phyloP scores from a whole-genome alignment of 1,140 invertebrate species.

The Neodiprion virginianus region DNA sequence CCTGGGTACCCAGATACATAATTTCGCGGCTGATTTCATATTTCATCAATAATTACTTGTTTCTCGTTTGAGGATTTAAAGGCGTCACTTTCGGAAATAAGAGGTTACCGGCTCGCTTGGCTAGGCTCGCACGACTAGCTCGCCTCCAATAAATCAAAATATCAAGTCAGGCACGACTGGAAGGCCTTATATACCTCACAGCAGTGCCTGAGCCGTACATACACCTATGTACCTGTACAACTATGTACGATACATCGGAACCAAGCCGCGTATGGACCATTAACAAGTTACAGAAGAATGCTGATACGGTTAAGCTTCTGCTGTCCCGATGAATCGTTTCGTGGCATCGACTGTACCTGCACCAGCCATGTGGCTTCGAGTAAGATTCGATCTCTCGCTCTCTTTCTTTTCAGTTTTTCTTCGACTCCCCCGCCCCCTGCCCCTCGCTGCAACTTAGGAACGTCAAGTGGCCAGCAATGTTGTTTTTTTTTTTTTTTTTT shows the following conservation, averaged over 20 bases:
- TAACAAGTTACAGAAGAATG: no score
- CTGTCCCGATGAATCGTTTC: background rate
- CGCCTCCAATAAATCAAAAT: no score
- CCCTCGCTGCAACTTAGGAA: background rate
- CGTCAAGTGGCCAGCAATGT: background rate
- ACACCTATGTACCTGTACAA: no score
- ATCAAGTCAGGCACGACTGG: no score
- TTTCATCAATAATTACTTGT: constrained; percentile 3
- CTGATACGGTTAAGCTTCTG: background rate
- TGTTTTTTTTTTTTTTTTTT: background rate
- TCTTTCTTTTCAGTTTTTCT: background rate
- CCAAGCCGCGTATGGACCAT: no score
- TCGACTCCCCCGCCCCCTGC: no score
- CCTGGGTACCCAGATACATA: background rate
- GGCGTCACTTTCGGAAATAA: background rate
- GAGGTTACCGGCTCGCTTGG: background rate
- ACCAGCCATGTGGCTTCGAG: background rate
- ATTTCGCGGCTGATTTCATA: background rate
- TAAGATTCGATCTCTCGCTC: background rate
- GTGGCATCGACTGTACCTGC: background rate
- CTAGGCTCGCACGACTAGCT: background rate
- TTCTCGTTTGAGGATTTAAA: background rate
- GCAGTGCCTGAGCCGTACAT: no score
- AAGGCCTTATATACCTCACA: no score
- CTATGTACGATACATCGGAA: no score